A percentile compares a stretch with the other conserved stretches of the same genome.
Evolutionary conservation across 2,888 invertebrate species (phyloP).

Genomic region (Iphiclides podalirius): DNA sequence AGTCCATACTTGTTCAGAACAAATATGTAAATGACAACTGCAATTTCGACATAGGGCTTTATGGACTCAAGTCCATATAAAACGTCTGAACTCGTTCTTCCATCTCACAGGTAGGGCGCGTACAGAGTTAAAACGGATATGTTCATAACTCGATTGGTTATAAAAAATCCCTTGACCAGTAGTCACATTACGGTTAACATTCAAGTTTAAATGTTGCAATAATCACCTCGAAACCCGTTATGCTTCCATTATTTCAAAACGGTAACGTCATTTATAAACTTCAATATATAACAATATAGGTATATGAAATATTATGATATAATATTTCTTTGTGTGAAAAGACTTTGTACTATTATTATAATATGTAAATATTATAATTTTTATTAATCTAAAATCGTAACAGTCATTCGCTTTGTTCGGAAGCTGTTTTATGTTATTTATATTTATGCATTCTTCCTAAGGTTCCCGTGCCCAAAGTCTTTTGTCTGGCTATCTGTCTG

Average conservation of each 20-base stretch:
- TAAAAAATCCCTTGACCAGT: constrained; percentile 9
- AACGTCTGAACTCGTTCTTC: constrained; percentile 19
- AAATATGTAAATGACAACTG: constrained; percentile 20
- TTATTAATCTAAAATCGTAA: too few species aligned
- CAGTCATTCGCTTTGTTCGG: too few species aligned
- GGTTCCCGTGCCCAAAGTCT: too few species aligned
- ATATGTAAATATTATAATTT: too few species aligned
- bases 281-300: constrained; percentile 4
- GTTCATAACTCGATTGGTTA: neutral
- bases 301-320: too few species aligned
- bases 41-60: constrained; percentile 23
- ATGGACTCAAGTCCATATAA: constrained; percentile 23
- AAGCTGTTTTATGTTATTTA: too few species aligned
- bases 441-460: too few species aligned
- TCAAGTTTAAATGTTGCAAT: constrained; percentile 16
- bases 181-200: neutral
- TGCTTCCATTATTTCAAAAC: constrained; percentile 15
- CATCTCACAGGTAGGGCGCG: constrained; percentile 2
- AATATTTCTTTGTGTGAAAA: too few species aligned
- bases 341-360: too few species aligned
- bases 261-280: constrained; percentile 4
- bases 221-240: constrained; percentile 4
- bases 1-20: neutral
- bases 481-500: too few species aligned
- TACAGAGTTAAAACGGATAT: constrained; percentile 10